Evolutionary conservation across 2,113 vertebrate genomes (phyloP).

Genomic region (Tychaedon coryphoeus): DNA sequence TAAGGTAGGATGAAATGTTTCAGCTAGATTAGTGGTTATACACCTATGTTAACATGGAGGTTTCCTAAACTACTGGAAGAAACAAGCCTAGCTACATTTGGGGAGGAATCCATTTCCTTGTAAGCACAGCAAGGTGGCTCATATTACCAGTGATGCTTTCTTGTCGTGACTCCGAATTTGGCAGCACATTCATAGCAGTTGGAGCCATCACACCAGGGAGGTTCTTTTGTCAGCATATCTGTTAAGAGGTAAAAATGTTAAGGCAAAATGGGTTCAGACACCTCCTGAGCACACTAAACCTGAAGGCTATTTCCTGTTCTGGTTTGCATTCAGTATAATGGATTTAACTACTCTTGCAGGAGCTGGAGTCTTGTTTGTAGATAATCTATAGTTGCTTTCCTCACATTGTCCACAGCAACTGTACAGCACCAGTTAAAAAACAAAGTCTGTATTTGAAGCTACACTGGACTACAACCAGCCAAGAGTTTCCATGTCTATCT

Average conservation of each 20-base stretch:
- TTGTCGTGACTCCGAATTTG: slow-evolving; percentile 96
- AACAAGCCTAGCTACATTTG: neutral
- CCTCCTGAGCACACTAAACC: neutral
- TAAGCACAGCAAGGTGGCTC: neutral
- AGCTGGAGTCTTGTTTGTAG: neutral
- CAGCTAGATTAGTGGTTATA: neutral
- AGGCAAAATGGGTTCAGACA: neutral
- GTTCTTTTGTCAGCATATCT: slow-evolving; percentile 99
- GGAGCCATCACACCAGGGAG: slow-evolving; percentile 97
- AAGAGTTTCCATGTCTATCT: neutral
- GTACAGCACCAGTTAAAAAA: neutral
- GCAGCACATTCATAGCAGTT: slow-evolving; percentile 95
- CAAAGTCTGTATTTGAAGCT: neutral
- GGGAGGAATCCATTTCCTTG: neutral
- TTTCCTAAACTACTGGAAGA: neutral
- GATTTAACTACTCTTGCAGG: neutral
- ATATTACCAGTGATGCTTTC: slow-evolving; percentile 95
- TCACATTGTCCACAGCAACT: neutral
- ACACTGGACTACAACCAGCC: neutral
- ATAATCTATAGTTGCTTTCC: neutral
- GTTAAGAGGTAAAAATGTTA: neutral
- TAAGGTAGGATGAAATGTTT: neutral
- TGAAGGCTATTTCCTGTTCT: neutral
- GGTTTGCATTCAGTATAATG: neutral
- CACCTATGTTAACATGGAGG: accelerated